phyloP scores from a whole-genome alignment of 2,888 invertebrate species.

The Drosophila kambysellisi region DNA sequence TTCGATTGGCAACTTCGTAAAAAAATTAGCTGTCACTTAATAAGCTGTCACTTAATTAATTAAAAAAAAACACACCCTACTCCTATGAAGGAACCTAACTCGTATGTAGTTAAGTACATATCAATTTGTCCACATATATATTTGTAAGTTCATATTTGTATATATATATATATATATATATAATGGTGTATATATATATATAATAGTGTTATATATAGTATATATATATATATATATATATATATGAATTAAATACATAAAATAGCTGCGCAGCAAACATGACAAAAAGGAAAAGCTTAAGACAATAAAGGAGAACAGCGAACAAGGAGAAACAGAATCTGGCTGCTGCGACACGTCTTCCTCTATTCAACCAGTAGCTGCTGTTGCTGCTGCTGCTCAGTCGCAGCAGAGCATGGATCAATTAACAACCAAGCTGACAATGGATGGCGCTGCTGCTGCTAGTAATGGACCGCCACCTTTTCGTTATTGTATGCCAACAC shows the following conservation, averaged over 20 bases:
- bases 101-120: background rate
- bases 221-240: conserved; percentile 37
- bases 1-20: background rate
- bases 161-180: conserved; percentile 31
- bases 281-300: conserved; percentile 80
- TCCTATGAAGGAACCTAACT: background rate
- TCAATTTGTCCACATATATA: background rate
- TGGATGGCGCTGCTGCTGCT: conserved; percentile 54
- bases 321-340: conserved; percentile 17
- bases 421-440: conserved; percentile 22
- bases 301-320: conserved; percentile 59
- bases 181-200: conserved; percentile 27
- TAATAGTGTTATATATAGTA: conserved; percentile 3
- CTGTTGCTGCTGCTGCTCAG: conserved; percentile 18
- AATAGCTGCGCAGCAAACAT: conserved; percentile 83
- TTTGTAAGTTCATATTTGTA: background rate
- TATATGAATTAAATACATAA: conserved; percentile 49
- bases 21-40: background rate
- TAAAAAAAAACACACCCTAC: background rate
- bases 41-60: background rate
- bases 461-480: conserved; percentile 83
- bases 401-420: conserved; percentile 40
- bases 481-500: conserved; percentile 88
- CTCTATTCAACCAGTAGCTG: conserved; percentile 8
- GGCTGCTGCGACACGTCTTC: conserved; percentile 39